A percentile compares a stretch with the other conserved stretches of the same genome.
phyloP scores from a whole-genome alignment of 2,888 invertebrate species.

The Syritta pipiens region DNA sequence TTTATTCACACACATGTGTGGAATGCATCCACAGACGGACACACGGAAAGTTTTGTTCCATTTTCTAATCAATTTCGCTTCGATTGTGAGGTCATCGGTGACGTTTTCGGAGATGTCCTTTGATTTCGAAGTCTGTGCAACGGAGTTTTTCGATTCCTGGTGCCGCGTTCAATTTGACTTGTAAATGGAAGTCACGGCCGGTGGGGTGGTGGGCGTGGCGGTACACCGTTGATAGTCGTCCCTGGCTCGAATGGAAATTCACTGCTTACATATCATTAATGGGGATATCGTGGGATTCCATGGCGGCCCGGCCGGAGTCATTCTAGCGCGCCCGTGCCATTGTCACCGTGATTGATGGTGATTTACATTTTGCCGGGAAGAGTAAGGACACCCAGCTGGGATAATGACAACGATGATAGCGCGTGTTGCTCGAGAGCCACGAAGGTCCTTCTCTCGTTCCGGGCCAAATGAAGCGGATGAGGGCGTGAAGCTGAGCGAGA shows the following conservation, averaged over 20 bases:
- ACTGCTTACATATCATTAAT: constrained; percentile 40
- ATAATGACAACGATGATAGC: constrained; percentile 17
- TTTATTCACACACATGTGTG: not conserved
- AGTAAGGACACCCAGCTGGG: not conserved
- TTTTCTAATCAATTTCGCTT: constrained; percentile 19
- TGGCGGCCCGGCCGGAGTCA: not conserved
- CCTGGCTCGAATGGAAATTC: constrained; percentile 1
- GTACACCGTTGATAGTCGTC: constrained; percentile 8
- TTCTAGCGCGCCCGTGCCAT: not conserved
- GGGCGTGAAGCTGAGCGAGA: no score
- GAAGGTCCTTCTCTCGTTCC: constrained; percentile 19
- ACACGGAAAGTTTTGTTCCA: not conserved
- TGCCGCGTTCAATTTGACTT: no score
- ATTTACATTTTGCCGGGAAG: constrained; percentile 9
- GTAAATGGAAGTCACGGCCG: constrained; percentile 8
- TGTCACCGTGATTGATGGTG: constrained; percentile 4
- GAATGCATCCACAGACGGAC: not conserved
- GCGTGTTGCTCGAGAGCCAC: constrained; percentile 22
- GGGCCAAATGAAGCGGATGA: not conserved
- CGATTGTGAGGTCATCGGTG: not conserved
- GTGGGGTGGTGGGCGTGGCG: no score
- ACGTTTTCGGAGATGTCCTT: not conserved
- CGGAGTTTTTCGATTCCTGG: no score
- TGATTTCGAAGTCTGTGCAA: not conserved
- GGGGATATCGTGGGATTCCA: not conserved